A percentile compares a stretch with the other conserved stretches of the same genome.
phyloP scores from a whole-genome alignment of 2,888 invertebrate species.

The Agrochola macilenta region DNA sequence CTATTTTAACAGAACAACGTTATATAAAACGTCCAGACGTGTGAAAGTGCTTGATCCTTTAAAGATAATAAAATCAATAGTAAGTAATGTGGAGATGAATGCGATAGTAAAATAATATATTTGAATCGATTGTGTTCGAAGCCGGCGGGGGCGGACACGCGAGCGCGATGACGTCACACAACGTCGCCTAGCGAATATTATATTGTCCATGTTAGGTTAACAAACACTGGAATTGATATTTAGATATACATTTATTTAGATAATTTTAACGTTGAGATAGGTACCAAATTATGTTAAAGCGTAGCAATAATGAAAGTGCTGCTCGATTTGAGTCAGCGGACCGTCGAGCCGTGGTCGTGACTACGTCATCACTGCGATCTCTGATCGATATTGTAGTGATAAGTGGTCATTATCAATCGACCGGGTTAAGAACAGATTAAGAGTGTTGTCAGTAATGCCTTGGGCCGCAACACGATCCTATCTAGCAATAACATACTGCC shows the following conservation, averaged over 20 bases:
- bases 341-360: constrained; percentile 5
- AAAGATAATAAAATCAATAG: constrained; percentile 33
- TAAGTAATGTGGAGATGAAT: constrained; percentile 68
- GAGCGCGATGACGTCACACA: constrained; percentile 15
- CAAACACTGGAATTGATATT: constrained; percentile 75
- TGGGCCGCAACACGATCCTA: constrained; percentile 34
- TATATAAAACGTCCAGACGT: constrained; percentile 31
- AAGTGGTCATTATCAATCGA: background rate
- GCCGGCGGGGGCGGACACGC: constrained; percentile 23
- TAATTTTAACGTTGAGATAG: constrained; percentile 61
- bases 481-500: constrained; percentile 71
- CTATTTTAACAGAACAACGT: constrained; percentile 7
- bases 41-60: constrained; percentile 41
- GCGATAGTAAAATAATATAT: constrained; percentile 66
- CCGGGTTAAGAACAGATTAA: background rate
- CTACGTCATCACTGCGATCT: constrained; percentile 11
- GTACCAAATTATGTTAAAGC: constrained; percentile 58
- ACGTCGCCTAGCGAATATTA: constrained; percentile 65
- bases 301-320: constrained; percentile 56
- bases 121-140: constrained; percentile 48
- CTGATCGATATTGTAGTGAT: constrained; percentile 12
- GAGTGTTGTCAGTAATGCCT: constrained; percentile 27
- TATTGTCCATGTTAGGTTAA: constrained; percentile 77
- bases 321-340: constrained; percentile 29
- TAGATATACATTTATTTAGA: constrained; percentile 70